Conservation (phyloP, 2,888 invertebrate species). For the Tenthredo notha region DNA sequence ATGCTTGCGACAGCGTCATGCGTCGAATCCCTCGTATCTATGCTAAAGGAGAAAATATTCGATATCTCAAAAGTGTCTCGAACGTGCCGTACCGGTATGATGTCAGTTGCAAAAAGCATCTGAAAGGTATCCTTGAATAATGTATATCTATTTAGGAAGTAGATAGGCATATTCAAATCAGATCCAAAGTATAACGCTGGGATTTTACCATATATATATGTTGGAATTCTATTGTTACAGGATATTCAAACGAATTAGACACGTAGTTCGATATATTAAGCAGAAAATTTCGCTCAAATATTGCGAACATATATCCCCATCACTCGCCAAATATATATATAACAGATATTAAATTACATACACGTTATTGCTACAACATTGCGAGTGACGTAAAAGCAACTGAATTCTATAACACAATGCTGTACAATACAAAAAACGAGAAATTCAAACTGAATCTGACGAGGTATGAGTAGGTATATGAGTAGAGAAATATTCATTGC, state of each 20-base stretch:
- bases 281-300: not conserved
- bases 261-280: constrained; percentile 18
- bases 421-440: not conserved
- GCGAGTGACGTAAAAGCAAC: not conserved
- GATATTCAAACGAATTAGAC: not conserved
- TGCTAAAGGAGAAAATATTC: constrained; percentile 34
- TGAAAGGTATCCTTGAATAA: constrained; percentile 36
- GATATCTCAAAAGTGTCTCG: constrained; percentile 38
- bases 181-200: not conserved
- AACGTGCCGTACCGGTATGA: not conserved
- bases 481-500: not conserved
- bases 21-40: constrained; percentile 38
- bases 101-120: constrained; percentile 19
- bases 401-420: not conserved
- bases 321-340: not conserved
- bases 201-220: not conserved
- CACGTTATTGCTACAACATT: not conserved
- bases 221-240: not conserved
- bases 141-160: constrained; percentile 20
- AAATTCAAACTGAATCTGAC: not conserved
- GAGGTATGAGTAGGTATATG: not conserved
- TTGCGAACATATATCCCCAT: not conserved
- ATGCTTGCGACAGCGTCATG: not conserved
- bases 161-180: constrained; percentile 20
- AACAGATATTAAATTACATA: not conserved